Evolutionary conservation across 2,797 vertebrate species (phyloP).

Genomic region (Avahi laniger): DNA sequence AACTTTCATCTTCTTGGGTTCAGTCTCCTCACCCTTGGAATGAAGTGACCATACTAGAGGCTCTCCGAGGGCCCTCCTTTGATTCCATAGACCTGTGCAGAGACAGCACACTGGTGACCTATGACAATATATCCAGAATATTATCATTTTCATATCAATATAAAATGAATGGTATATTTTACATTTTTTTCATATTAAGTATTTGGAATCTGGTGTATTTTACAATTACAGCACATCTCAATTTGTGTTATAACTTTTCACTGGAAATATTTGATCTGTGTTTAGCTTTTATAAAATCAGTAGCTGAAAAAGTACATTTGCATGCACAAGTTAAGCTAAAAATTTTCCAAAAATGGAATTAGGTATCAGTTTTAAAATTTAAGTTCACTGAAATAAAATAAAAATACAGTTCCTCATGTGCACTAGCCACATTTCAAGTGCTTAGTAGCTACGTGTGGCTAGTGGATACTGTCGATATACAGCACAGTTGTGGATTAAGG

Average conservation of each 20-base stretch:
- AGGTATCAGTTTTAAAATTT: background rate
- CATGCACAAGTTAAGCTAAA: background rate
- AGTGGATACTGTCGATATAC: background rate
- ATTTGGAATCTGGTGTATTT: background rate
- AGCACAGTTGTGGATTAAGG: background rate
- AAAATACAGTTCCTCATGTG: background rate
- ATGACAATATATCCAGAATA: background rate
- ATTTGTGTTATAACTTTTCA: background rate
- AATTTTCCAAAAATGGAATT: background rate
- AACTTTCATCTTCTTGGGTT: background rate
- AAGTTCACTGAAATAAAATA: background rate
- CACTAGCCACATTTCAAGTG: background rate
- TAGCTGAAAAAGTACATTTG: background rate
- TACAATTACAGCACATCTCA: background rate
- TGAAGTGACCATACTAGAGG: background rate
- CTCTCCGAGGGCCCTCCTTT: background rate
- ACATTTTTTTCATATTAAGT: background rate
- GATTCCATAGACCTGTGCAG: background rate
- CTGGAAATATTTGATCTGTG: background rate
- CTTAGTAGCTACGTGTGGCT: background rate
- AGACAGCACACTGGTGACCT: background rate
- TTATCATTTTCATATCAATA: background rate
- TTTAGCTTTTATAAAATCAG: conserved; percentile 38
- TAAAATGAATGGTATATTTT: conserved; percentile 9
- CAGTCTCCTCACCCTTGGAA: background rate